These are phyloP conservation scores for Propithecus coquereli DNA, from an alignment of 2,113 vertebrate species.

Conservation along the genomic window DNA sequence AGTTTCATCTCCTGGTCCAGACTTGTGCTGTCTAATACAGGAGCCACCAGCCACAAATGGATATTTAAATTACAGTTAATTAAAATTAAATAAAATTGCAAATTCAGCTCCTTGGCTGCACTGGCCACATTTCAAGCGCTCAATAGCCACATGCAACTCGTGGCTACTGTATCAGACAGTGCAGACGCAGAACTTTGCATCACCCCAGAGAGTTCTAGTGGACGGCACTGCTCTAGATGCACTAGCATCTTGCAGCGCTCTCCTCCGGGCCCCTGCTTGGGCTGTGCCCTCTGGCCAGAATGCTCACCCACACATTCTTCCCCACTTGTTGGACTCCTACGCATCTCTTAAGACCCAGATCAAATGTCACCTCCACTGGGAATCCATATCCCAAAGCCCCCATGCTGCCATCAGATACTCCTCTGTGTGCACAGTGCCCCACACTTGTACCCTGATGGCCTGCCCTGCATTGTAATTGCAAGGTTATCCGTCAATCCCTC, in stretches of 20 bases:
- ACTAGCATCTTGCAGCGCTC: background rate
- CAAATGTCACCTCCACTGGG: background rate
- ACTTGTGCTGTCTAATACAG: background rate
- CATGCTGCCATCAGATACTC: background rate
- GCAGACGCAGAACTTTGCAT: background rate
- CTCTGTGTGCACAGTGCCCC: background rate
- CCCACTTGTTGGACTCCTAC: background rate
- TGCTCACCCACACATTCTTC: background rate
- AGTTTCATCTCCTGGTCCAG: background rate
- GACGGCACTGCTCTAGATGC: background rate
- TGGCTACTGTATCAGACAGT: background rate
- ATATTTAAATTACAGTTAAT: background rate
- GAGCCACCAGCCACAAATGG: background rate
- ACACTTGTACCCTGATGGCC: background rate
- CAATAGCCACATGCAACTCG: background rate
- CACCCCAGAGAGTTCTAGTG: background rate
- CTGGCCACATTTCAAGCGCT: background rate
- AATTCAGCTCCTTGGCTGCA: background rate
- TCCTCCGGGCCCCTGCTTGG: background rate
- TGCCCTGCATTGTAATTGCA: background rate
- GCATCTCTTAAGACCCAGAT: background rate
- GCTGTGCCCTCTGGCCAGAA: background rate
- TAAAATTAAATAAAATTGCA: constrained; percentile 9
- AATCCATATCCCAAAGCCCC: background rate
- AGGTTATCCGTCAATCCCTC: background rate